These are phyloP conservation scores for Psilopogon haemacephalus DNA, from an alignment of 2,113 vertebrate genomes.

Conservation along the genomic window DNA sequence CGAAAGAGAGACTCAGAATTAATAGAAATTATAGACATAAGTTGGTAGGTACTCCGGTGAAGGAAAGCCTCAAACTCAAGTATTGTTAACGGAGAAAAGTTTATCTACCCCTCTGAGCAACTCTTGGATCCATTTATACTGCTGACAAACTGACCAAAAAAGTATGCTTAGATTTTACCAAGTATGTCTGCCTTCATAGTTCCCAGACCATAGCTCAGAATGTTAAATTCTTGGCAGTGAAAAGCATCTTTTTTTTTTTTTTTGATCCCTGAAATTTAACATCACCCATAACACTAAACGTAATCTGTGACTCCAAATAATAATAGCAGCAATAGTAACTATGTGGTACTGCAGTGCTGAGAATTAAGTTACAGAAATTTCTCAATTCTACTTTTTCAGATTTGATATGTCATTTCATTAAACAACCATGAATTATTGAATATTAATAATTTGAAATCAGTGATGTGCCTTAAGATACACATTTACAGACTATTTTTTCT, in stretches of 20 bases:
- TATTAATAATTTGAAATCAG: constrained; percentile 18
- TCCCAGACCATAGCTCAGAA: background rate
- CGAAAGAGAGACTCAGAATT: constrained; percentile 38
- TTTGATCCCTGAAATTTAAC: background rate
- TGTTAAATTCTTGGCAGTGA: background rate
- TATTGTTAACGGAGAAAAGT: background rate
- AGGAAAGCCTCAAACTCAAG: constrained; percentile 5
- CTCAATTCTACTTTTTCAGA: background rate
- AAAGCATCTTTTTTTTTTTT: background rate
- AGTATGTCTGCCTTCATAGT: background rate
- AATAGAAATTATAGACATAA: constrained; percentile 33
- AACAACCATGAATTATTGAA: constrained; percentile 35
- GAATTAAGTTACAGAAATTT: constrained; percentile 28
- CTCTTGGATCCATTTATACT: background rate
- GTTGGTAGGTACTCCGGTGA: constrained; percentile 4
- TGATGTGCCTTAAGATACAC: background rate
- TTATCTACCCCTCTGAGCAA: constrained; percentile 8
- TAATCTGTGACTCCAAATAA: background rate
- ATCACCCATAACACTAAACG: background rate
- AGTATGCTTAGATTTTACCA: background rate
- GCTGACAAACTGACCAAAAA: constrained; percentile 9
- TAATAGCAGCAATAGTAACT: background rate
- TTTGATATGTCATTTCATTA: constrained; percentile 47
- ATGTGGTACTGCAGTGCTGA: background rate
- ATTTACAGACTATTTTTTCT: background rate